Evolutionary conservation across 2,888 invertebrate genomes (phyloP).

Genomic region (Tinea semifulvella): DNA sequence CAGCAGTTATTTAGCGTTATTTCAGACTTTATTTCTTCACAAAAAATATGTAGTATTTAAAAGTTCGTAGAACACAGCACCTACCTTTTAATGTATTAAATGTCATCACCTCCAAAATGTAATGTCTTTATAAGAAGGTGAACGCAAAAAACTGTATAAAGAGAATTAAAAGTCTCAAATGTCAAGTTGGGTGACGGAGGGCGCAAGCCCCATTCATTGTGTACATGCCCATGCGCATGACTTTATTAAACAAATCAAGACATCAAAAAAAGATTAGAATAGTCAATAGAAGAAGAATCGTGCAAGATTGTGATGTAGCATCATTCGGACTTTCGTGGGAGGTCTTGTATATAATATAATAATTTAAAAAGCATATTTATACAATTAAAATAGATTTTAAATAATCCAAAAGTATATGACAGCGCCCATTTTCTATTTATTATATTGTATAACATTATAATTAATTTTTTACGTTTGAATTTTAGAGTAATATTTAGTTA

Average conservation of each 20-base stretch:
- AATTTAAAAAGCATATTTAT: neutral
- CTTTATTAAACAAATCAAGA: slow-evolving; percentile 20
- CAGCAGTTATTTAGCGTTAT: too few species aligned
- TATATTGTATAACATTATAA: too few species aligned
- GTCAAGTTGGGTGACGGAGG: slow-evolving; percentile 28
- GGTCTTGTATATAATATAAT: neutral
- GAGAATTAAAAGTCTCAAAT: slow-evolving; percentile 31
- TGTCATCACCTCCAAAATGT: slow-evolving; percentile 27
- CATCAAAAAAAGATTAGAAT: slow-evolving; percentile 11
- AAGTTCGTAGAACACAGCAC: too few species aligned
- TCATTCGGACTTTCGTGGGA: slow-evolving; percentile 8
- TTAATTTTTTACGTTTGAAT: too few species aligned
- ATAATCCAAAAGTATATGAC: too few species aligned
- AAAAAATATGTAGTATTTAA: too few species aligned
- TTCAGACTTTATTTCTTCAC: too few species aligned
- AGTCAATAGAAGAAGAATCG: neutral
- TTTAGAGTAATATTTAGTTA: too few species aligned
- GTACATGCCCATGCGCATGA: slow-evolving; percentile 15
- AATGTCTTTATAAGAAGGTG: slow-evolving; percentile 32
- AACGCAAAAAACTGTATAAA: slow-evolving; percentile 24
- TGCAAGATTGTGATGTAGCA: neutral
- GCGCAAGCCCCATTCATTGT: slow-evolving; percentile 13
- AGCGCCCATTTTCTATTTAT: too few species aligned
- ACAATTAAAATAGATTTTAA: neutral
- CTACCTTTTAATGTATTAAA: slow-evolving; percentile 11